Percentiles rank a stretch among this genome's conserved stretches.
Evolutionary conservation across 2,113 vertebrate species (phyloP).

Genomic region (Amphiprion ocellaris): DNA sequence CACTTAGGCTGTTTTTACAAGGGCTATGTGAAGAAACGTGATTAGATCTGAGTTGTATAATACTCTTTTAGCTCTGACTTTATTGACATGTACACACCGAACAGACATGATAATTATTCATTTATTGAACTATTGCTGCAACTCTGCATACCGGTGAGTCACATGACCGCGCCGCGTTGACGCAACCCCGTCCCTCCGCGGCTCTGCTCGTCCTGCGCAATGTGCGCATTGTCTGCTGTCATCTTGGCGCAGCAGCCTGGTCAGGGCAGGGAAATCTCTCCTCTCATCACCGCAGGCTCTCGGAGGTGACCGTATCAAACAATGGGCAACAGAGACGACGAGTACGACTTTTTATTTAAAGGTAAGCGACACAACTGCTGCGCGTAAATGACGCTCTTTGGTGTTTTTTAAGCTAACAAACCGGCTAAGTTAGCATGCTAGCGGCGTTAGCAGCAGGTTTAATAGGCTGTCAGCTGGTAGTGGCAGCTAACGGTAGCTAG

Average conservation of each 20-base stretch:
- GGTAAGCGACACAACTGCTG: slow-evolving; percentile 57
- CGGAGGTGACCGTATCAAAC: slow-evolving; percentile 8
- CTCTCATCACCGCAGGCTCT: slow-evolving; percentile 22
- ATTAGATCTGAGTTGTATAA: too few relatives aligned
- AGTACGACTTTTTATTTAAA: slow-evolving; percentile 87
- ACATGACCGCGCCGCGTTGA: slow-evolving; percentile 22
- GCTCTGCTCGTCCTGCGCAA: slow-evolving; percentile 13
- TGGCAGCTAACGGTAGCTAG: slow-evolving; percentile 41
- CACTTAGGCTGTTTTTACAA: too few relatives aligned
- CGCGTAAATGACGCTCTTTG: accelerated
- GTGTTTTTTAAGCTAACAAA: too few relatives aligned
- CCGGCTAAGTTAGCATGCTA: slow-evolving; percentile 39
- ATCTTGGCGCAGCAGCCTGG: slow-evolving; percentile 52
- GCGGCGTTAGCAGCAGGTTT: slow-evolving; percentile 26
- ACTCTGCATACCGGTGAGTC: not conserved
- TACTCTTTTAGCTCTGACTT: too few relatives aligned
- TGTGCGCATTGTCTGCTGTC: slow-evolving; percentile 54
- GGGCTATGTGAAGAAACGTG: too few relatives aligned
- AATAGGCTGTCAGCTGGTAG: slow-evolving; percentile 40
- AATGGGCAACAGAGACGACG: slow-evolving; percentile 88
- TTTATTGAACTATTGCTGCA: not conserved
- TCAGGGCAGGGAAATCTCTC: slow-evolving; percentile 9
- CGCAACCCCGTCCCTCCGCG: not conserved
- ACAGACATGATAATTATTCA: not conserved
- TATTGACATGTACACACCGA: too few relatives aligned